phyloP scores from a whole-genome alignment of 2,797 vertebrate species.

The Rhadinocentrus ornatus region DNA sequence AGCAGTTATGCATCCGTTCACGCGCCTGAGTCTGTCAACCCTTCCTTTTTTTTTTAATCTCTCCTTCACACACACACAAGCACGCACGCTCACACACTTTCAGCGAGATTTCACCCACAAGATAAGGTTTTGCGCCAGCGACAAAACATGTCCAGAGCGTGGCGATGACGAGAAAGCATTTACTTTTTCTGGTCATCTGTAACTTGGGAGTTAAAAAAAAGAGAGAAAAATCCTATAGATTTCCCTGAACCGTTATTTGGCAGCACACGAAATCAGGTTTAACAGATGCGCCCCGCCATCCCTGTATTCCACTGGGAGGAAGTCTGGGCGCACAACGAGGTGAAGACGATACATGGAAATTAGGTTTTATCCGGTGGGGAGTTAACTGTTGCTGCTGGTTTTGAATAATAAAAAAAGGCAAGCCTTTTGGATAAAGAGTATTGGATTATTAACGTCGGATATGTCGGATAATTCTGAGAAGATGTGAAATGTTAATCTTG shows the following conservation, averaged over 20 bases:
- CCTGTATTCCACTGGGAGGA: slow-evolving; percentile 53
- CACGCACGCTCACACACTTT: slow-evolving; percentile 7
- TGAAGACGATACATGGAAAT: slow-evolving; percentile 44
- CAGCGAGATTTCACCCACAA: slow-evolving; percentile 40
- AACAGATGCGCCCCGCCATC: slow-evolving; percentile 52
- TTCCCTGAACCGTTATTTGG: slow-evolving; percentile 24
- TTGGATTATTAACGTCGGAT: slow-evolving; percentile 44
- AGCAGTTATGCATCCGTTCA: background rate
- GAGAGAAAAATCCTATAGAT: background rate
- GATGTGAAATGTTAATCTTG: slow-evolving; percentile 32
- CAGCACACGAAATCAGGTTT: slow-evolving; percentile 44
- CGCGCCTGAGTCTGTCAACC: background rate
- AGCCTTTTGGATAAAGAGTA: slow-evolving; percentile 46
- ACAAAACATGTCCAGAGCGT: slow-evolving; percentile 33
- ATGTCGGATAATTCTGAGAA: slow-evolving; percentile 29
- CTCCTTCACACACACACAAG: background rate
- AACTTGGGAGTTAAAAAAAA: slow-evolving; percentile 1
- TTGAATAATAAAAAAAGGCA: slow-evolving; percentile 15
- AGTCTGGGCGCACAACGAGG: slow-evolving; percentile 52
- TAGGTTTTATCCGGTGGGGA: slow-evolving; percentile 32
- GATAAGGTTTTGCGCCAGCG: slow-evolving; percentile 45
- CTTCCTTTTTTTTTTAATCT: background rate
- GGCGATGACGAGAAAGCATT: slow-evolving; percentile 45
- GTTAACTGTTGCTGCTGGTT: slow-evolving; percentile 42
- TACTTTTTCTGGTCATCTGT: slow-evolving; percentile 44